These are phyloP conservation scores for Cheilosia grossa DNA, from an alignment of 2,888 invertebrate genomes.

Conservation along the genomic window DNA sequence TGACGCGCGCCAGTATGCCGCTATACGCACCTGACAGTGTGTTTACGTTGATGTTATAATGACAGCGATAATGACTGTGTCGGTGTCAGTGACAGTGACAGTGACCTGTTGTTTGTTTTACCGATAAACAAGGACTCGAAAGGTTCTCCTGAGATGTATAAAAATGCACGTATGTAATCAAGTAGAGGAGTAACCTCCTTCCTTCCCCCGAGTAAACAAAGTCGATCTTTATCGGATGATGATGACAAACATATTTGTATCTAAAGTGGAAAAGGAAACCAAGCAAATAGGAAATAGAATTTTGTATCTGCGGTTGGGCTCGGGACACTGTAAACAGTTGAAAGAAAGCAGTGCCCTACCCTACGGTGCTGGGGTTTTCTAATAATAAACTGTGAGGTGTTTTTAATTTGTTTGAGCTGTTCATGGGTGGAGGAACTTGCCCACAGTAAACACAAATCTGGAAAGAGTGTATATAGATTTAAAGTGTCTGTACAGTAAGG, in stretches of 20 bases:
- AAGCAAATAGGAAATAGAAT: conserved; percentile 17
- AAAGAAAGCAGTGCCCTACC: background rate
- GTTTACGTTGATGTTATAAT: conserved; percentile 54
- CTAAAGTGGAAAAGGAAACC: conserved; percentile 50
- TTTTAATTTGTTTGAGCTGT: background rate
- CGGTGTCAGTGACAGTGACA: conserved; percentile 38
- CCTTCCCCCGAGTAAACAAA: conserved; percentile 37
- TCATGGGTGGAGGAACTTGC: conserved; percentile 24
- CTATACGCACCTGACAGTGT: conserved; percentile 59
- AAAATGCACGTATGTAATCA: background rate
- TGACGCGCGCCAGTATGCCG: conserved; percentile 40
- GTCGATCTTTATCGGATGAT: conserved; percentile 56
- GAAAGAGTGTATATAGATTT: too few relatives aligned
- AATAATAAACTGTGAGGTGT: conserved; percentile 8
- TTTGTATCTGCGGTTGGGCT: conserved; percentile 9
- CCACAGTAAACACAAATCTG: too few relatives aligned
- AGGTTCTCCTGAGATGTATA: conserved; percentile 15
- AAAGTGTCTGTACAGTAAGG: too few relatives aligned
- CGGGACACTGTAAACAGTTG: conserved; percentile 26
- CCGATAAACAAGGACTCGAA: conserved; percentile 55
- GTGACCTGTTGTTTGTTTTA: conserved; percentile 59
- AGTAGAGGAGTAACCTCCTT: conserved; percentile 34
- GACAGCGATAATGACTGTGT: conserved; percentile 58
- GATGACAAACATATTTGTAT: conserved; percentile 50
- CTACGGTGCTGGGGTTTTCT: background rate